Base-by-base conservation (phyloP, 2,113 vertebrate species). In the Natator depressus region DNA sequence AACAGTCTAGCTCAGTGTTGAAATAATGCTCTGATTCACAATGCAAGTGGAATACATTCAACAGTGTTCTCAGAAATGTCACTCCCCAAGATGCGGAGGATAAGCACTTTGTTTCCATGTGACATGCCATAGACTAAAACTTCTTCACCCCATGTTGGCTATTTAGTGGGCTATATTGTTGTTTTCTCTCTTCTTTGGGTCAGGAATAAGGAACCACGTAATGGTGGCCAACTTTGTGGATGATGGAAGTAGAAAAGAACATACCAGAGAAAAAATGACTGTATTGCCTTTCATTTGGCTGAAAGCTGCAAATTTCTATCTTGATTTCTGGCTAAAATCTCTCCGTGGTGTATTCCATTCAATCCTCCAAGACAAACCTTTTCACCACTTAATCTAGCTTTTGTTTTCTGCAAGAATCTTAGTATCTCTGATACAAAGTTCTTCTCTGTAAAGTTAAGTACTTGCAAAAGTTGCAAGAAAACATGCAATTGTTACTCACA, bases 241-340 rank as follows among this genome's bases (percentile, higher is more conserved):
- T 85, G 54, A 24, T 81, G 65, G 62, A 22, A 93, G 31, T 0
- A 75, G 53, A 65, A 51, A 86, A 86, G 47, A 53, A 14, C 38
- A 65, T 51, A 76, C 8, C 14, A 11, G 72, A 90, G 72, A 5
- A 95, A 93, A 72, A 46, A 13, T 31, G 38, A 54, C 24, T 29
- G 38, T 46, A 91, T 5, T 54, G 54, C 10, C 50, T 80, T 93
- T 94, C 88, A 95, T 85, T 80, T 93, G 88, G 82, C 89, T 85
- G 54, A 95, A 97, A 95, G 57, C 82, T 95, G 82, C 57, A 94
- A 90, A 80, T 93, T 93, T 93, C 38, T 80, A 22, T 92, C 82
- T 80, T 75, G 25, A 79, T 42, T 95, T 80, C 93, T 89, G 69
- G 82, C 65, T 94, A 96, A 90, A 75, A 83, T 88, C 93, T 85